Evolutionary conservation across 2,888 invertebrate genomes (phyloP).

Genomic region (Drosophila parthenogenetica): DNA sequence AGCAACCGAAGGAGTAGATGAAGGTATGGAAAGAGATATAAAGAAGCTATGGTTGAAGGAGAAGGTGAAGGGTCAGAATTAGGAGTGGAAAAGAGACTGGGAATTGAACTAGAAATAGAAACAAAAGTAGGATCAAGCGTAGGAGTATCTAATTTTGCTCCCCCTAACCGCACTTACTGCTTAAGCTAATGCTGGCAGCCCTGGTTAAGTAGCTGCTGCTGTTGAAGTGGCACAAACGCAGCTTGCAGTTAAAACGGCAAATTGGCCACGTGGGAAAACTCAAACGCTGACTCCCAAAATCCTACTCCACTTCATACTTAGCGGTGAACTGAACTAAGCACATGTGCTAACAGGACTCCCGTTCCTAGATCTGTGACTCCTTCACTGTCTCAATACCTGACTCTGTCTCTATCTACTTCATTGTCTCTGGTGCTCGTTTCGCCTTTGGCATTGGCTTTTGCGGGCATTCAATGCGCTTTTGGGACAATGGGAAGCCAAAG

Average conservation of each 20-base stretch:
- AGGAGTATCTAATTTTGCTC: conserved; percentile 14
- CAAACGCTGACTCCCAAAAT: background rate
- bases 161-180: background rate
- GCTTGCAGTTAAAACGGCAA: conserved; percentile 26
- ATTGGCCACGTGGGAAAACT: conserved; percentile 46
- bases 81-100: too few relatives aligned
- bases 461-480: conserved; percentile 62
- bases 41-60: too few relatives aligned
- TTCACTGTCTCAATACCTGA: background rate
- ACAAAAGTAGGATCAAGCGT: background rate
- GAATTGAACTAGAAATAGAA: background rate
- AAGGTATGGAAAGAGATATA: too few relatives aligned
- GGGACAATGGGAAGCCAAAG: conserved; percentile 64
- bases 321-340: background rate
- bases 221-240: conserved; percentile 33
- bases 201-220: conserved; percentile 46
- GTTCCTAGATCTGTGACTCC: too few relatives aligned
- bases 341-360: conserved; percentile 13
- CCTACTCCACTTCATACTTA: background rate
- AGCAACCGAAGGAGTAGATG: conserved; percentile 5
- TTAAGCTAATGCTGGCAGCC: conserved; percentile 27
- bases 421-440: conserved; percentile 1
- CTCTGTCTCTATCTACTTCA: background rate
- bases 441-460: conserved; percentile 26
- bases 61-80: too few relatives aligned